These are phyloP conservation scores for Gallinago nigripennis DNA, from an alignment of 2,797 vertebrate genomes.

Conservation along the genomic window DNA sequence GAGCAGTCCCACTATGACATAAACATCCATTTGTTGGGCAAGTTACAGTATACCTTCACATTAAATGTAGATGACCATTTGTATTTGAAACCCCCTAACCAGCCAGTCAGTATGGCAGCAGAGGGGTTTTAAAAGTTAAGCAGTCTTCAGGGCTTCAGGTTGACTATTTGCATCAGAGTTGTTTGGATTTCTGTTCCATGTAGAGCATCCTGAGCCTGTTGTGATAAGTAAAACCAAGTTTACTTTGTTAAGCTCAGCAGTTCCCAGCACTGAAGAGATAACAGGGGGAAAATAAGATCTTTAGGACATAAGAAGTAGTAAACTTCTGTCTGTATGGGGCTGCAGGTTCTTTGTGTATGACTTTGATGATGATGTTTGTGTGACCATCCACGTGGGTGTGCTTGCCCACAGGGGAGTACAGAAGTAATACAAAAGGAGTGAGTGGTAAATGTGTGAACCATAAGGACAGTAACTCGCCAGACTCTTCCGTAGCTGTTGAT, in stretches of 20 bases:
- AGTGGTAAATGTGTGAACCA: neutral
- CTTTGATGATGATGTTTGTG: neutral
- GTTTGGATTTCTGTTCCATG: constrained; percentile 75
- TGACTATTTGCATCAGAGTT: constrained; percentile 59
- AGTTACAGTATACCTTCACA: neutral
- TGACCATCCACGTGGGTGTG: accelerated
- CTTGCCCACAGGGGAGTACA: neutral
- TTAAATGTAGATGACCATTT: constrained; percentile 30
- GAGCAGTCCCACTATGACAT: neutral
- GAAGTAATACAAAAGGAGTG: neutral
- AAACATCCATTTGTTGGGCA: constrained; percentile 30
- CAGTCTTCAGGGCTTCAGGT: constrained; percentile 64
- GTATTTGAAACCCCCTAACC: constrained; percentile 45
- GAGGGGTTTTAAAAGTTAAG: constrained; percentile 28
- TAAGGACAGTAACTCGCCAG: neutral
- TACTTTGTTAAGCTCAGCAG: constrained; percentile 86
- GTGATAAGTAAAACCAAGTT: constrained; percentile 87
- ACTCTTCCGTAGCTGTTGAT: neutral
- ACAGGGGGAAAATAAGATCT: constrained; percentile 51
- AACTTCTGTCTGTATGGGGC: neutral
- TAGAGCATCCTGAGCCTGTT: constrained; percentile 81
- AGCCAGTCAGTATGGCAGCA: constrained; percentile 23
- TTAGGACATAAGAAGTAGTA: constrained; percentile 39
- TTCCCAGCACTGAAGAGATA: constrained; percentile 83
- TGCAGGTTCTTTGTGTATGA: neutral